Percentiles rank a stretch among this genome's conserved stretches.
phyloP scores from a whole-genome alignment of 2,113 vertebrate genomes.

The Neopipo cinnamomea region DNA sequence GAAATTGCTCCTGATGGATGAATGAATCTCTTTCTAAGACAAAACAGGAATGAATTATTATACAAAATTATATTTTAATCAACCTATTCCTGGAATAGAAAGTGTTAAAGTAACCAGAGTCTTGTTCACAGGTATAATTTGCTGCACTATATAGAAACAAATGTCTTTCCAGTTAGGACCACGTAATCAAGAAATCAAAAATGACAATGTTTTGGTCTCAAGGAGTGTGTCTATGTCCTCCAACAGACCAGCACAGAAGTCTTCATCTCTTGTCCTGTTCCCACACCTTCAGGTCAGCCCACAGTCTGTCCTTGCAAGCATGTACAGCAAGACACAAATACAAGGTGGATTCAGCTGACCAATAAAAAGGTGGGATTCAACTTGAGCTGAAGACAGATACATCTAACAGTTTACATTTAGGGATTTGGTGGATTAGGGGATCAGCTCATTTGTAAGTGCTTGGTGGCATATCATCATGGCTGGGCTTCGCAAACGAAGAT shows the following conservation, averaged over 20 bases:
- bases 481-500: too few species aligned
- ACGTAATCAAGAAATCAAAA: background rate
- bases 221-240: background rate
- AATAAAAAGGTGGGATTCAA: background rate
- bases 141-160: background rate
- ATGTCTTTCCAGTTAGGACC: background rate
- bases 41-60: background rate
- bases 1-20: background rate
- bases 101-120: background rate
- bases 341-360: background rate
- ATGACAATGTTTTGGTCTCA: background rate
- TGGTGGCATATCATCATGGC: too few species aligned
- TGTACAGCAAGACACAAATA: background rate
- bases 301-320: background rate
- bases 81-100: background rate
- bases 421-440: background rate
- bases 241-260: background rate
- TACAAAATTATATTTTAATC: background rate
- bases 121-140: background rate
- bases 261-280: background rate
- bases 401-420: too few species aligned
- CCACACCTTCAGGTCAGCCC: background rate
- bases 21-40: background rate
- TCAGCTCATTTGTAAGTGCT: background rate
- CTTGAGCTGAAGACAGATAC: background rate